Base-by-base conservation (phyloP, 2,888 invertebrate species). In the Drymonia ruficornis region DNA sequence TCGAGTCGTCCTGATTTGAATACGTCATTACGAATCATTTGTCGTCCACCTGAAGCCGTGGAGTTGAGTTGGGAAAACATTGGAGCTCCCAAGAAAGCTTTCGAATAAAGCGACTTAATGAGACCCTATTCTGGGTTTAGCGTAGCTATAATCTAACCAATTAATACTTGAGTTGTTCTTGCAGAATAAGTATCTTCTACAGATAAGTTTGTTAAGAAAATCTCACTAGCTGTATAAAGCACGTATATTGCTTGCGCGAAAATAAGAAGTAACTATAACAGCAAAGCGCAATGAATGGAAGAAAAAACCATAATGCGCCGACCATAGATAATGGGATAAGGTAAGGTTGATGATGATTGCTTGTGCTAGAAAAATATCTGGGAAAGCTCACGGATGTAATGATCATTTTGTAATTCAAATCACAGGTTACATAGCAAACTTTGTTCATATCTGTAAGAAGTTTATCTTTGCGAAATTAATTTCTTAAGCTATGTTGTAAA, bases 21-120 rank as follows among this genome's bases (percentile, higher is more conserved):
- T 90, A 88, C 84, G 81, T 87, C 89, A 88, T 89, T 87, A 83
- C 77, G 77, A 82, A 82, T 83, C 81, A 83, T 84, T 87, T 79
- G 79, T 83, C 68, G 71, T 58, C 63, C 68, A 75, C 74, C 73
- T 70, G 62, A 56, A 52, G 51, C 49, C 56, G 54, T 50, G 43
- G 38, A 58, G 68, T 65, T 61, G 38, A 58, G 68, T 65, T 61
- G 59, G 61, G 40, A 44, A 67, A 63, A 56, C 49, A 51, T 46
- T 34, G 45, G 52, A 49, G 49, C 44, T 47, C 42, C 23, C 34
- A 31, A 11, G n/a, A 31, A 29, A 11, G 12, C 8, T 12, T 36
- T n/a, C 40, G 12, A 23, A n/a, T 38, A 15, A 38, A 40, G 16
- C 9, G 40, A 1, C 9, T 16, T 40, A 40, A 40, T 16, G 8